Evolutionary conservation across 1,140 invertebrate genomes (phyloP).

Genomic region (Drosophila prosaltans): DNA sequence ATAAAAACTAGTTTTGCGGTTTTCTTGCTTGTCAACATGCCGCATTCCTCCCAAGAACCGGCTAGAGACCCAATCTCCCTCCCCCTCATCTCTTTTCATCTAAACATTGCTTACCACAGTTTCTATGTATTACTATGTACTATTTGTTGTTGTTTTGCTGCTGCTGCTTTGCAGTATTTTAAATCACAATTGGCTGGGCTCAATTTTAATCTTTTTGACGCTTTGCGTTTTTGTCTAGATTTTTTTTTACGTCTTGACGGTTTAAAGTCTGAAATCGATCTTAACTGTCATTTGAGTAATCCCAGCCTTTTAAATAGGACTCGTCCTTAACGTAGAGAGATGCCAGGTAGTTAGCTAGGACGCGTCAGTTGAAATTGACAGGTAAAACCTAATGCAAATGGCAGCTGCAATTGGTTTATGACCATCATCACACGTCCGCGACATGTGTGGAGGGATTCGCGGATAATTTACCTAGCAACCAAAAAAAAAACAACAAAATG

Average conservation of each 20-base stretch:
- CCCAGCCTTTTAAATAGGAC: slow-evolving; percentile 31
- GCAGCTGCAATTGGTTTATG: slow-evolving; percentile 60
- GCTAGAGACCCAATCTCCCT: slow-evolving; percentile 2
- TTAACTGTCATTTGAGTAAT: not conserved
- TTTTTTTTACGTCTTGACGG: slow-evolving; percentile 45
- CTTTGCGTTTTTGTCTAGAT: slow-evolving; percentile 40
- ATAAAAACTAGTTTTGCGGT: slow-evolving; percentile 46
- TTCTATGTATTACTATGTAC: slow-evolving; percentile 9
- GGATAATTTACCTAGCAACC: slow-evolving; percentile 18
- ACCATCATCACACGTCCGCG: slow-evolving; percentile 20
- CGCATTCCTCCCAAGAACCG: slow-evolving; percentile 44
- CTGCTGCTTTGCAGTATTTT: slow-evolving; percentile 14
- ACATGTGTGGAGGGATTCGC: slow-evolving; percentile 33
- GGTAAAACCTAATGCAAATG: slow-evolving; percentile 15
- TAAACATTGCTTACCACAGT: slow-evolving; percentile 48
- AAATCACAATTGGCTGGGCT: slow-evolving; percentile 51
- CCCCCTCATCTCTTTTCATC: not conserved
- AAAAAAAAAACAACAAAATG: not conserved
- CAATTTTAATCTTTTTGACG: slow-evolving; percentile 41
- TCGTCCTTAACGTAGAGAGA: not conserved
- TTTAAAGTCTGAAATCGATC: slow-evolving; percentile 30
- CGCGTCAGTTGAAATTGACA: not conserved
- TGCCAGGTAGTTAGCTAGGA: slow-evolving; percentile 20
- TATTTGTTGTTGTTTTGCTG: slow-evolving; percentile 21
- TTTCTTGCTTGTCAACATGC: slow-evolving; percentile 47